Percentiles rank a stretch among this genome's conserved stretches.
Evolutionary conservation across 2,888 invertebrate species (phyloP).

Genomic region (Bugulina stolonifera): DNA sequence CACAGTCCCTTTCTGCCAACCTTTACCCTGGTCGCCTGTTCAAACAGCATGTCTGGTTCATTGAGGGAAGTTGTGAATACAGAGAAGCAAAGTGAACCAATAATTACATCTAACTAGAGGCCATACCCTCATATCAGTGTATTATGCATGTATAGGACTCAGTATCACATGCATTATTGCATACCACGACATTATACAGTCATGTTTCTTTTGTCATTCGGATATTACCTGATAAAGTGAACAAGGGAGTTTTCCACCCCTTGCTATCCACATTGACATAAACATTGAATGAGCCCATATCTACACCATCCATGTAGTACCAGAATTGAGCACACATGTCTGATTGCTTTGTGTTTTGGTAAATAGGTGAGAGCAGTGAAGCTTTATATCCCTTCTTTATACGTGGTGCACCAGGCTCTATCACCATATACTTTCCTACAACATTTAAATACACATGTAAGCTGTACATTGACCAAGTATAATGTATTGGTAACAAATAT

Average conservation of each 20-base stretch:
- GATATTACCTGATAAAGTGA: slow-evolving; percentile 1
- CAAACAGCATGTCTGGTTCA: too few species aligned
- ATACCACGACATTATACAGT: too few species aligned
- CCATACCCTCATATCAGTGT: too few species aligned
- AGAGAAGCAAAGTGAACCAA: too few species aligned
- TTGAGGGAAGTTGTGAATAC: too few species aligned
- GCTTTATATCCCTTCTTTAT: slow-evolving; percentile 59
- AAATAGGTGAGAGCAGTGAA: slow-evolving; percentile 41
- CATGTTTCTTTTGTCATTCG: too few species aligned
- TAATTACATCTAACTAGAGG: too few species aligned
- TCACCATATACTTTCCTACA: slow-evolving; percentile 18
- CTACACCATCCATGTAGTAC: slow-evolving; percentile 22
- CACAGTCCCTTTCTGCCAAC: not conserved
- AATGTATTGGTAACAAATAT: too few species aligned
- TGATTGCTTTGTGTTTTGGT: not conserved
- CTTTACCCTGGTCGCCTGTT: slow-evolving; percentile 1
- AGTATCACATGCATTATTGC: too few species aligned
- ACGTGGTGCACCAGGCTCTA: slow-evolving; percentile 51
- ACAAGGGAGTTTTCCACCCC: not conserved
- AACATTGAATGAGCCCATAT: slow-evolving; percentile 22
- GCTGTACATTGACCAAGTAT: too few species aligned
- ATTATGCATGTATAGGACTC: too few species aligned
- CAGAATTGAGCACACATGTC: slow-evolving; percentile 6
- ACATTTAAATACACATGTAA: not conserved
- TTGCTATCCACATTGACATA: not conserved